These are phyloP conservation scores for Agrypnus murinus DNA, from an alignment of 2,888 invertebrate genomes.

Conservation along the genomic window DNA sequence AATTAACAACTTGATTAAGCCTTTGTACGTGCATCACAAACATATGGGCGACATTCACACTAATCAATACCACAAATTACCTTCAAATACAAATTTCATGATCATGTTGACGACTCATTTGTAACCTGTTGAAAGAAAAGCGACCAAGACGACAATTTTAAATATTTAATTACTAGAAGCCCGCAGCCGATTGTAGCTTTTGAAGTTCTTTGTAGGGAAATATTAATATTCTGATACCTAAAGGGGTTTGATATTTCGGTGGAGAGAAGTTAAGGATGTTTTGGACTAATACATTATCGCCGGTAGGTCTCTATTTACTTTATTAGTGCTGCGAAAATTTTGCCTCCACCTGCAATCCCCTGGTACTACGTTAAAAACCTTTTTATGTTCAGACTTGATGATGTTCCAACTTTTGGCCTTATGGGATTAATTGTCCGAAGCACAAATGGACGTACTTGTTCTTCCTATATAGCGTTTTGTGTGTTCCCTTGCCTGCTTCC, in stretches of 20 bases:
- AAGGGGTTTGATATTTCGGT: conserved; percentile 6
- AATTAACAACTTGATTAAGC: conserved; percentile 43
- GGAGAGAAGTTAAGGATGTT: conserved; percentile 17
- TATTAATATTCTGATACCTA: no score
- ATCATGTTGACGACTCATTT: conserved; percentile 14
- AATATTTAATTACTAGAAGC: background rate
- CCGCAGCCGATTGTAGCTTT: background rate
- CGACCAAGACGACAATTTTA: background rate
- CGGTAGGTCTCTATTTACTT: conserved; percentile 38
- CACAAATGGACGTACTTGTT: conserved; percentile 46
- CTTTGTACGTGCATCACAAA: conserved; percentile 43
- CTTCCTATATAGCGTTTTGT: conserved; percentile 32
- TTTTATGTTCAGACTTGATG: conserved; percentile 46
- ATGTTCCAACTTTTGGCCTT: conserved; percentile 44
- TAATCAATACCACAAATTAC: conserved; percentile 30
- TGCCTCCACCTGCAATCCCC: conserved; percentile 36
- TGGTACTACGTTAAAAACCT: conserved; percentile 43
- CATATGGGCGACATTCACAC: conserved; percentile 31
- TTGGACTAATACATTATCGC: conserved; percentile 36
- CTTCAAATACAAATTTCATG: conserved; percentile 18
- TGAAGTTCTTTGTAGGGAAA: no score
- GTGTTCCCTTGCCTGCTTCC: conserved; percentile 26
- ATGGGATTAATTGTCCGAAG: conserved; percentile 43
- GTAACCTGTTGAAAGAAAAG: conserved; percentile 17
- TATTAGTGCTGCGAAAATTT: conserved; percentile 37